These are phyloP conservation scores for Oreocharis arfaki DNA, from an alignment of 2,113 vertebrate genomes.

Conservation along the genomic window DNA sequence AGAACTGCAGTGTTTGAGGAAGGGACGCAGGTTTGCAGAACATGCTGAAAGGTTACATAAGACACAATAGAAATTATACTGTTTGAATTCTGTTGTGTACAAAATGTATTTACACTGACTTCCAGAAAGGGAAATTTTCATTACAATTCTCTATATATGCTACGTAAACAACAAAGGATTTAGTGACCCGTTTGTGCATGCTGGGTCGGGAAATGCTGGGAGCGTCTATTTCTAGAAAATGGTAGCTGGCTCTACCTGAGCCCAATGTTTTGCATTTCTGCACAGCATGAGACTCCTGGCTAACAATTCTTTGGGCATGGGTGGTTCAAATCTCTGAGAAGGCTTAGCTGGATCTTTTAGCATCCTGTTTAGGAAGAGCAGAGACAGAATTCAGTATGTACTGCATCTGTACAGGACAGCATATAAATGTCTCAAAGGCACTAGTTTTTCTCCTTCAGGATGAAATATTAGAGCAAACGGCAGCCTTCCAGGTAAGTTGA, in stretches of 20 bases:
- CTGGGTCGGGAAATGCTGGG: neutral
- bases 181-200: rapidly evolving
- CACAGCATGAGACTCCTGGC: rapidly evolving
- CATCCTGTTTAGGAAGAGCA: neutral
- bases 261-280: neutral
- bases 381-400: neutral
- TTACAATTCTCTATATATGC: neutral
- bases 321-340: neutral
- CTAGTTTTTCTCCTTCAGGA: neutral
- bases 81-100: neutral
- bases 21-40: neutral
- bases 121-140: neutral
- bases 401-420: neutral
- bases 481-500: neutral
- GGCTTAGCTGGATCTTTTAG: neutral
- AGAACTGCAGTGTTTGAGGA: neutral
- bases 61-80: neutral
- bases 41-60: neutral
- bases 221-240: neutral
- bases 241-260: neutral
- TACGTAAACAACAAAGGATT: neutral
- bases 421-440: neutral
- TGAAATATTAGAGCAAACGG: neutral
- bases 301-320: neutral
- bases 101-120: neutral